Base-by-base conservation (phyloP, 2,113 vertebrate species). In the Cyanocitta stelleri region DNA sequence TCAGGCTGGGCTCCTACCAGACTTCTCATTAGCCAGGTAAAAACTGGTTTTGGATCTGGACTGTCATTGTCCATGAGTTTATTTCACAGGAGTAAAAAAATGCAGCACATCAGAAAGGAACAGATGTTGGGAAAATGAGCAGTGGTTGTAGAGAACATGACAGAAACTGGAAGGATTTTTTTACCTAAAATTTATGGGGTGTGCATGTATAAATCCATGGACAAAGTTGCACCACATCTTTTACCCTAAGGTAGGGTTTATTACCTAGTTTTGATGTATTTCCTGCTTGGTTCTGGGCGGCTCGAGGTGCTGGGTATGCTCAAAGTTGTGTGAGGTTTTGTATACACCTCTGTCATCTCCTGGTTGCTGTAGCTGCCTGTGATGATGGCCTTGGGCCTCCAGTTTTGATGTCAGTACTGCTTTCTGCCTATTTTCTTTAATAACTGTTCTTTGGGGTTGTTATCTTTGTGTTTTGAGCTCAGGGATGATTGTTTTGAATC, bases 61-160 rank as follows among this genome's bases (percentile, higher is more conserved):
- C 43, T 67, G 23, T 39, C 12, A 3, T 14, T 49, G 5, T 27
- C 41, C 26, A 3, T 29, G 33, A 46, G 39, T 81, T 85, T 32
- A 54, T 86, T 82, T 81, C 41, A 30, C 1, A 5, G 35, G 30
- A 54, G 10, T 49, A 9, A 76, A 63, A 68, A 71, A 46, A 33
- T 14, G 7, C 44, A 62, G 5, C 11, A 12, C 35, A 27, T 63
- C 4, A 4, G 27, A 67, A 73, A 52, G 66, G 48, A 85, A 21
- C 1, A 8, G 46, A 22, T 52, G 54, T 7, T 44, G 48, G 33
- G 72, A 15, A 83, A 73, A 12, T 8, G 43, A 89, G 32, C 51
- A 13, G 2, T 20, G 37, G 17, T 26, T 51, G 22, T 6, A 48
- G 73, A 73, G 48, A 51, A 63, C 0, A 0, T 15, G 19, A 30